These are phyloP conservation scores for Aegypius monachus DNA, from an alignment of 2,113 vertebrate genomes.

Conservation along the genomic window DNA sequence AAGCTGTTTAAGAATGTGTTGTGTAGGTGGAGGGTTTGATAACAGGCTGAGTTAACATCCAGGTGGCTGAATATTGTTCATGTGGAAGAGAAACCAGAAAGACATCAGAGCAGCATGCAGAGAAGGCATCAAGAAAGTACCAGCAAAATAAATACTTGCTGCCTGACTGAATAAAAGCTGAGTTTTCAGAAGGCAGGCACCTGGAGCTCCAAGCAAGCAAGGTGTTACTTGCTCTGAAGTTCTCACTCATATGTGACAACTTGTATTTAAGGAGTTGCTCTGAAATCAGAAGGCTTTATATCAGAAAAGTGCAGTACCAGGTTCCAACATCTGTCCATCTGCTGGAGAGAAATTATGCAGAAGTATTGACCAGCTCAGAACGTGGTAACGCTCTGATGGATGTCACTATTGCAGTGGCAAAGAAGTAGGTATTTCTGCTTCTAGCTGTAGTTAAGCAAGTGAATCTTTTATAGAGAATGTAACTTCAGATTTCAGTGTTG, in stretches of 20 bases:
- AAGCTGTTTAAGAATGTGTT: neutral
- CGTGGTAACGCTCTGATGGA: fast-evolving
- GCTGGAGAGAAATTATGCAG: neutral
- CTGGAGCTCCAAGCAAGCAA: neutral
- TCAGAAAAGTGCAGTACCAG: neutral
- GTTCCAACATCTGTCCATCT: neutral
- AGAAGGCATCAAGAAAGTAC: neutral
- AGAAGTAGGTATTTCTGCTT: neutral
- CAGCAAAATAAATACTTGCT: neutral
- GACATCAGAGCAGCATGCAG: neutral
- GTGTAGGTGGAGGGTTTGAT: conserved; percentile 37
- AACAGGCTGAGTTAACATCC: neutral
- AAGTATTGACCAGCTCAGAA: neutral
- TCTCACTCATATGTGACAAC: neutral
- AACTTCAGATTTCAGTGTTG: neutral
- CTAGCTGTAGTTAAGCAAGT: neutral
- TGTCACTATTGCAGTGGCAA: neutral
- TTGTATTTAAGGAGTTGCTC: neutral
- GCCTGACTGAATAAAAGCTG: neutral
- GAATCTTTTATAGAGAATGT: neutral
- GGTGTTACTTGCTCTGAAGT: neutral
- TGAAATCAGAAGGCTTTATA: neutral
- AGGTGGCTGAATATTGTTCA: neutral
- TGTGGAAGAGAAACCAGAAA: neutral
- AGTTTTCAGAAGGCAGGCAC: neutral